Base-by-base conservation (phyloP, 2,888 invertebrate species). In the Polia nebulosa region DNA sequence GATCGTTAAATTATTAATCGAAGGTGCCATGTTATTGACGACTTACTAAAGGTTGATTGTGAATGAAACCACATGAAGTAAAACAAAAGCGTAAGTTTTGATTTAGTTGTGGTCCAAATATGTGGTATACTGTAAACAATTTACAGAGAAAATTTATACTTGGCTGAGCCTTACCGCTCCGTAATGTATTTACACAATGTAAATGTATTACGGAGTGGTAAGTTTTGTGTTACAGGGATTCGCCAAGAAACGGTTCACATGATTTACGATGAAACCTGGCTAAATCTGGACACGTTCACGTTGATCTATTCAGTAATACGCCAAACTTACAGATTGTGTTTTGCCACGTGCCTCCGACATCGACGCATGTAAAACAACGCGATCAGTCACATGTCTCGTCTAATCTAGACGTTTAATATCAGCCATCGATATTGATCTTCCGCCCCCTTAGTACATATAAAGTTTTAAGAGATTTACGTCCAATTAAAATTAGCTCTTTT, bases 1-100 rank as follows among this genome's bases (percentile, higher is more conserved):
- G 57, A 68, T 78, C 80, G 76, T 83, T 63, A 83, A 83, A 47
- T 49, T 62, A 57, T 44, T 41, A 72, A 80, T 74, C 65, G 64
- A 57, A 72, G 68, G 62, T 70, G 61, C 51, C 29, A 64, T 71
- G 47, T 65, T 69, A 64, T 74, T 65, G 44, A 68, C 29, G 29
- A 53, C 27, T 75, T 68, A 67, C 27, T 65, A 59, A 76, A 69
- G 17, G 15, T 20, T 17, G 36, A 51, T 36, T 53, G 58, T 27
- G 47, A 47, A 62, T 52, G 20, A 52, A 66, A 25, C 44, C 15
- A 49, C 8, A 32, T 41, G 44, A 39, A 34, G 32, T 20, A 47
- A 20, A 3, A 45, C 11, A 55, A 72, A 49, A 49, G 56, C 11
- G 0, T 36, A 53, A 20, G 22, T 61, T 53, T 25, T 49, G 15